Evolutionary conservation across 2,797 vertebrate genomes (phyloP), one percentile per base, ranked within the genome.

Genomic region (Myotis pilosus): DNA sequence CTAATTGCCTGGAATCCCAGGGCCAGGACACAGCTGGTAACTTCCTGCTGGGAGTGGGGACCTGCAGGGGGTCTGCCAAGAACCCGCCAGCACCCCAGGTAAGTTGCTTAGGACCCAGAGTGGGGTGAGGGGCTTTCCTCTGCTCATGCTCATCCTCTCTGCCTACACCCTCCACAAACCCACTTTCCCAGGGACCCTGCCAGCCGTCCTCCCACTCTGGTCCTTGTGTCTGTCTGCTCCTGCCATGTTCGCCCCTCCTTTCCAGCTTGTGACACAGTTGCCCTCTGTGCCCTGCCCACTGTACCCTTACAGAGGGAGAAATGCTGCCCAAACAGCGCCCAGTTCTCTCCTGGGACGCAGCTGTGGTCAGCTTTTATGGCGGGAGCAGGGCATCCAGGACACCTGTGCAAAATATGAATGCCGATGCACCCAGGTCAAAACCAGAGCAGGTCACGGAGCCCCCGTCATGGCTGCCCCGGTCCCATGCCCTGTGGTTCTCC

Each of bases 41-140:
- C 89, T 88, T 91, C 3, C 92, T 98, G 91, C 97, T 97, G 17
- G 98, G 96, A 91, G 97, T 99, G 96, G 98, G 98, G 17, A 98
- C 98, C 97, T 99, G 99, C 97, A 98, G 98, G 97, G 99, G 98
- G 89, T 98, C 98, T 0, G 98, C 98, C 49, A 98, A 97, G 97
- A 99, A 97, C 97, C 98, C 99, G 85, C 98, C 98, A 0, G 98
- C 98, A 6, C 97, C 98, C 33, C 99, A 99, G 99, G 99, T 99
- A 97, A 98, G 98, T 33, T 62, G 57, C 57, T 36, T 25, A 17
- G 78, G 53, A 28, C 38, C 7, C 5, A 62, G 17, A 74, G 19
- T 79, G 16, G 30, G 38, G 44, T 17, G 16, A 57, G 66, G 49
- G 49, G 12, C 10, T 82, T 47, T 55, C 38, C 25, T 78, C 76